Evolutionary conservation across 2,797 vertebrate species (phyloP), one percentile per base, ranked within the genome.

Genomic region (Graptemys geographica): DNA sequence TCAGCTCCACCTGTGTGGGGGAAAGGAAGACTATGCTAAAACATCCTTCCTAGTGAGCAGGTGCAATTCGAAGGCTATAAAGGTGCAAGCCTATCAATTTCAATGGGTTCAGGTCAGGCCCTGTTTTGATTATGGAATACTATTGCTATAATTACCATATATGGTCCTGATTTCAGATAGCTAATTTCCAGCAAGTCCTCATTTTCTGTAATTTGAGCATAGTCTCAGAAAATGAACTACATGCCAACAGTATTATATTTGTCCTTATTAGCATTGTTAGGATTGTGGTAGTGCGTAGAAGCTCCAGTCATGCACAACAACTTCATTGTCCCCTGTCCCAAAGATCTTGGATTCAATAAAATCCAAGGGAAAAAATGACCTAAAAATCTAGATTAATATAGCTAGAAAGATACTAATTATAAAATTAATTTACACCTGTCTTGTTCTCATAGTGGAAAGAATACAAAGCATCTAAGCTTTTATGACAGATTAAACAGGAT

Each of bases 391-490:
- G 12, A 56, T 16, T 55, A 79, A 3, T 59, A 5, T 41, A 25
- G 4, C 13, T 56, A 80, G 2, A 1, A 37, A 10, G 15, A 33
- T 55, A 2, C 8, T 56, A n/a, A 52, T 79, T n/a, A 0, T 0
- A 53, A 93, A 69, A 55, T 28, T 87, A 83, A 31, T 65, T 62
- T 81, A n/a, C 47, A 9, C 2, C 7, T 53, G 2, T 44, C 4
- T 2, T 33, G 4, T 57, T 69, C 8, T 76, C 27, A 90, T 21
- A 79, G 9, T 90, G 86, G 23, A 86, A 0, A 25, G n/a, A 89
- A 82, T 56, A 49, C 18, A 85, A 81, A 84, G 44, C 0, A 78
- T 81, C 86, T 59, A 78, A 81, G 56, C 74, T 82, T n/a, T 62
- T 76, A 81, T 52, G 52, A 57, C 8, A 78, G 19, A 81, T n/a